Conservation (phyloP, 1,140 invertebrate genomes). For the Spodoptera frugiperda region DNA sequence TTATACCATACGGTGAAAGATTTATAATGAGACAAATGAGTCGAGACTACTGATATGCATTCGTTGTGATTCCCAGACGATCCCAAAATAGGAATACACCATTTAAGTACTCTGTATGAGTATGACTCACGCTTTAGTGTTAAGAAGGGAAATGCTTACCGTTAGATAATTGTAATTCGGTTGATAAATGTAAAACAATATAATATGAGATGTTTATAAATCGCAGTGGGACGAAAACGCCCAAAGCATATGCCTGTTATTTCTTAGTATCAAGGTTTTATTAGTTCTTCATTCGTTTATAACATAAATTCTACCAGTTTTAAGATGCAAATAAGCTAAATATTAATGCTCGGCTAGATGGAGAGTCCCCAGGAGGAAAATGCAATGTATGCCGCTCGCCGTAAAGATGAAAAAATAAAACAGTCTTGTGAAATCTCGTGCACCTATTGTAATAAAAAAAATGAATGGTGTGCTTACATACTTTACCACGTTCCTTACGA, state of each 20-base stretch:
- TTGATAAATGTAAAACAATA: conserved; percentile 8
- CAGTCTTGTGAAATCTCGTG: conserved; percentile 22
- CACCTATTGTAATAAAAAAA: conserved; percentile 39
- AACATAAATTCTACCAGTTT: conserved; percentile 27
- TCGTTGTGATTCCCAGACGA: conserved; percentile 74
- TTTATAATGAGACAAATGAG: conserved; percentile 62
- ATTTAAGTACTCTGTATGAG: conserved; percentile 60
- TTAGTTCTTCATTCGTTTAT: not conserved
- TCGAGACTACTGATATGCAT: conserved; percentile 58
- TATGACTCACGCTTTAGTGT: conserved; percentile 69
- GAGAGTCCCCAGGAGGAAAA: conserved; percentile 18
- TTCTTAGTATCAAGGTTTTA: not conserved
- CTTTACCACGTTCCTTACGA: conserved; percentile 17
- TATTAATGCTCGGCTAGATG: conserved; percentile 31
- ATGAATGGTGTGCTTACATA: conserved; percentile 8
- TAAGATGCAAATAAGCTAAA: conserved; percentile 29
- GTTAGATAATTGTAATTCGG: conserved; percentile 30
- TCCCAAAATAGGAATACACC: conserved; percentile 69
- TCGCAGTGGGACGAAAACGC: not conserved
- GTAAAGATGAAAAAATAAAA: conserved; percentile 38
- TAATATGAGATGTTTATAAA: not conserved
- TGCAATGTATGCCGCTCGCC: not conserved
- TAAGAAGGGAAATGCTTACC: conserved; percentile 48
- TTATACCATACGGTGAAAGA: conserved; percentile 43
- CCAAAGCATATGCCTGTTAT: not conserved